These are phyloP conservation scores for Tetranychus cinnabarinus DNA, from an alignment of 1,140 invertebrate genomes.

Conservation along the genomic window DNA sequence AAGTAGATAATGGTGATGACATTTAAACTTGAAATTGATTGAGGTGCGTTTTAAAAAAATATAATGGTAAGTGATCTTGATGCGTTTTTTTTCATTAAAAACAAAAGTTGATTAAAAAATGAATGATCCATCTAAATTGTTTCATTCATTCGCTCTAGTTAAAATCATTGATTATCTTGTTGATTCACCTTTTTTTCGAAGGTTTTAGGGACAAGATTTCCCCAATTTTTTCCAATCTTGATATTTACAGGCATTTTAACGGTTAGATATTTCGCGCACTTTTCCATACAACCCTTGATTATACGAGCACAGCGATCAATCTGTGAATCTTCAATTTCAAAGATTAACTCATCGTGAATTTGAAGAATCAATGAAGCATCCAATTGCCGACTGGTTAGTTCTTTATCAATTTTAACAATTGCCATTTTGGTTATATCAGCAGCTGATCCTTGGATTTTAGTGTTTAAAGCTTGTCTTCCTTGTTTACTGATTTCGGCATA, in stretches of 20 bases:
- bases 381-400: constrained; percentile 19
- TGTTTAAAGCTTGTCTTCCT: constrained; percentile 86
- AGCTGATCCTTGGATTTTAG: constrained; percentile 80
- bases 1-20: too few relatives aligned
- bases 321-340: constrained; percentile 38
- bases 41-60: too few relatives aligned
- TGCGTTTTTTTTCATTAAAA: too few relatives aligned
- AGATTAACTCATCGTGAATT: constrained; percentile 87
- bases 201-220: background rate
- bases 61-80: too few relatives aligned
- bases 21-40: too few relatives aligned
- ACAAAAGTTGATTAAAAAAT: too few relatives aligned
- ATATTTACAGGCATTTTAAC: constrained; percentile 67
- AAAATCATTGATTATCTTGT: too few relatives aligned
- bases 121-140: too few relatives aligned
- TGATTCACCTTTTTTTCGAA: too few relatives aligned
- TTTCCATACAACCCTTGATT: constrained; percentile 55
- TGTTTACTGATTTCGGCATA: constrained; percentile 40
- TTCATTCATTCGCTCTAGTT: too few relatives aligned
- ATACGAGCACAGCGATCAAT: constrained; percentile 34
- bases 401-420: constrained; percentile 48
- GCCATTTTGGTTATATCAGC: constrained; percentile 79
- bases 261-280: constrained; percentile 33
- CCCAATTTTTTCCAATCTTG: constrained; percentile 56
- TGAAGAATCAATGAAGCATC: constrained; percentile 45